Conservation (phyloP, 1,140 invertebrate genomes). For the Sinella curviseta region DNA sequence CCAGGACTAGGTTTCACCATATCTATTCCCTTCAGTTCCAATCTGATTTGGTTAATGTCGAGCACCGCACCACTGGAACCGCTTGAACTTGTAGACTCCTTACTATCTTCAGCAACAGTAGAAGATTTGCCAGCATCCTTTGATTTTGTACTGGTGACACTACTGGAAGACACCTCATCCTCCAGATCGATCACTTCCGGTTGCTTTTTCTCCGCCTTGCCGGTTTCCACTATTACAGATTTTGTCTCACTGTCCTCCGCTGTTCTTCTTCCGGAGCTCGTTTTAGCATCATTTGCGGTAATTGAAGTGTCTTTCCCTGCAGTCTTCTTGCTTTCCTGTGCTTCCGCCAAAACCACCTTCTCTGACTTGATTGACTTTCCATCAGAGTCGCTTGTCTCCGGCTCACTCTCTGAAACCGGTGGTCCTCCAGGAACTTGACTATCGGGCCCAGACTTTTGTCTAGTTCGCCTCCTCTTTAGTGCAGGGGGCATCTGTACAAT, state of each 20-base stretch:
- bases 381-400: conserved; percentile 36
- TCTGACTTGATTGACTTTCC: conserved; percentile 20
- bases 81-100: not conserved
- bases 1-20: conserved; percentile 62
- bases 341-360: not conserved
- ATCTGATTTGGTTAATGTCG: conserved; percentile 78
- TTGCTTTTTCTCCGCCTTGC: conserved; percentile 50
- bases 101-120: not conserved
- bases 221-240: conserved; percentile 45
- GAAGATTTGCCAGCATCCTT: conserved; percentile 63
- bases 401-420: conserved; percentile 34
- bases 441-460: conserved; percentile 36
- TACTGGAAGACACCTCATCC: conserved; percentile 51
- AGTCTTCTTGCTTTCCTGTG: not conserved
- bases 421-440: not conserved
- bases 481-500: not conserved
- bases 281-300: conserved; percentile 52
- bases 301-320: not conserved
- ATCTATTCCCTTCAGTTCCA: conserved; percentile 76
- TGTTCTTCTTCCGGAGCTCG: too few relatives aligned
- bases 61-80: conserved; percentile 55
- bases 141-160: conserved; percentile 35
- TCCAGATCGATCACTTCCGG: conserved; percentile 53
- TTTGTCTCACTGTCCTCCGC: conserved; percentile 53
- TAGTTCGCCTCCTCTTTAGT: conserved; percentile 29